Conservation (phyloP, 2,888 invertebrate genomes). For the Euspilapteryx auroguttella region DNA sequence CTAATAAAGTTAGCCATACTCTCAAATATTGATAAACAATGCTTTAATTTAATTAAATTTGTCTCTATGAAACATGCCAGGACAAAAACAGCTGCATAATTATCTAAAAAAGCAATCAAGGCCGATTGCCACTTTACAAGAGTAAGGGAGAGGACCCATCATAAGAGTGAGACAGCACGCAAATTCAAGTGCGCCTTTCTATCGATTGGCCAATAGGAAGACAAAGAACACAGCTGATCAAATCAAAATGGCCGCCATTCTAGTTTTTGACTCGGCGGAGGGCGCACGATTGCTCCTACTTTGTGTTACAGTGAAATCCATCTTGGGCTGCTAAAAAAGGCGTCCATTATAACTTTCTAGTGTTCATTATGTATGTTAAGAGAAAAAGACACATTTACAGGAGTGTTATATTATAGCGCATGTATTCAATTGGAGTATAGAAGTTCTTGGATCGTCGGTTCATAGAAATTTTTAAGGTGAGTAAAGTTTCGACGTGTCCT, state of each 20-base stretch:
- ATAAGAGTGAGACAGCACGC: conserved; percentile 18
- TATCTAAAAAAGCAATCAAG: conserved; percentile 24
- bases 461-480: too few relatives aligned
- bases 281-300: conserved; percentile 8
- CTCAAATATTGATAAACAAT: too few relatives aligned
- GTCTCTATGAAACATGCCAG: too few relatives aligned
- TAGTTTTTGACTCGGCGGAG: conserved; percentile 37
- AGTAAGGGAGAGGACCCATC: conserved; percentile 23
- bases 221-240: conserved; percentile 38
- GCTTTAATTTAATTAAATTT: too few relatives aligned
- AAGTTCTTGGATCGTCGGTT: too few relatives aligned
- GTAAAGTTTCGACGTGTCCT: conserved; percentile 21
- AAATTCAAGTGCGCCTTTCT: conserved; percentile 16
- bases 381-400: conserved; percentile 54
- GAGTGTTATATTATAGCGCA: conserved; percentile 60
- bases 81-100: too few relatives aligned
- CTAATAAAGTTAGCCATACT: conserved; percentile 9
- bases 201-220: conserved; percentile 57
- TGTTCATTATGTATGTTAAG: conserved; percentile 58
- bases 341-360: conserved; percentile 41
- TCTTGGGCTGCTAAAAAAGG: conserved; percentile 46
- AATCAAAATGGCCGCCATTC: conserved; percentile 15
- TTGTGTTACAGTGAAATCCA: conserved; percentile 10
- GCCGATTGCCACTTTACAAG: conserved; percentile 17
- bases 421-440: conserved; percentile 45